These are phyloP conservation scores for Drosophila mulleri DNA, from an alignment of 2,888 invertebrate genomes.

Conservation along the genomic window DNA sequence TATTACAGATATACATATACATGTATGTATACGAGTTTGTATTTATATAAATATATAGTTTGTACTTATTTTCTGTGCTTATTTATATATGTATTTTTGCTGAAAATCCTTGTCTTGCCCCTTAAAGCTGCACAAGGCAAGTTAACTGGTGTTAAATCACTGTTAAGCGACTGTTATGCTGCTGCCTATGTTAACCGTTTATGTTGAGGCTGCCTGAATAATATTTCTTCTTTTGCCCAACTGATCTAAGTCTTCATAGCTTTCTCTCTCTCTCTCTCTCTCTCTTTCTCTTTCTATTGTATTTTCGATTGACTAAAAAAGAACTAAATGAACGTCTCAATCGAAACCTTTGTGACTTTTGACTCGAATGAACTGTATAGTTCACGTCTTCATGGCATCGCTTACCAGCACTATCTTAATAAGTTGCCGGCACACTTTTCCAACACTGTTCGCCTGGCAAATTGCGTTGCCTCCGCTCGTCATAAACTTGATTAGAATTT, in stretches of 20 bases:
- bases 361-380: background rate
- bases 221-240: background rate
- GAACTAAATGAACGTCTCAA: background rate
- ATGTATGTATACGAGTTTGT: background rate
- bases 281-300: no score
- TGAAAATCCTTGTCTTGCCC: background rate
- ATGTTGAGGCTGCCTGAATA: background rate
- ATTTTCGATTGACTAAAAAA: background rate
- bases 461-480: conserved; percentile 1
- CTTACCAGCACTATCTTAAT: background rate
- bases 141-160: background rate
- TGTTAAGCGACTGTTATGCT: background rate
- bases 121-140: background rate
- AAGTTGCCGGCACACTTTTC: background rate
- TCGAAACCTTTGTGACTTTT: background rate
- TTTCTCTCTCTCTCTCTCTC: no score
- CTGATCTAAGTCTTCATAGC: no score
- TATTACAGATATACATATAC: conserved; percentile 1
- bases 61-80: background rate
- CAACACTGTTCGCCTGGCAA: conserved; percentile 21
- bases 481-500: conserved; percentile 15
- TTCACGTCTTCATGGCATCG: background rate
- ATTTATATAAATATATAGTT: conserved; percentile 1
- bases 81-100: background rate
- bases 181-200: background rate